Conservation (phyloP, 2,888 invertebrate genomes). For the Lasius fuliginosus region DNA sequence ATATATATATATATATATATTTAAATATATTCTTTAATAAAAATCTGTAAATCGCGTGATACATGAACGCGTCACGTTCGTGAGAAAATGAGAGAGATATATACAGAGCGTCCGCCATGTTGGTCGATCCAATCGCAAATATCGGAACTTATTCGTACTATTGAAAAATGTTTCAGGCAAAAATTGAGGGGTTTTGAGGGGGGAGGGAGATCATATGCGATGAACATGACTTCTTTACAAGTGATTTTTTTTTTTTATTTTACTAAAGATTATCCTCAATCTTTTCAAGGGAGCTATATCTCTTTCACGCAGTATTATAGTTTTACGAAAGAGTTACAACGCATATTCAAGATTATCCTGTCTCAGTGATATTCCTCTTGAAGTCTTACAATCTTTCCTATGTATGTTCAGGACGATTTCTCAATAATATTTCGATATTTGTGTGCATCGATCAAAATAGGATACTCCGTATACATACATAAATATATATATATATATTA, state of each 20-base stretch:
- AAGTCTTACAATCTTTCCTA: neutral
- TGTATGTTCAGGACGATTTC: neutral
- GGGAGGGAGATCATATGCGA: too few relatives aligned
- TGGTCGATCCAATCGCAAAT: neutral
- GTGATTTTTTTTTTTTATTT: neutral
- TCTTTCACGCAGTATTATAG: neutral
- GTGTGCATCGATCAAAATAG: neutral
- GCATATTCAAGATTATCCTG: neutral
- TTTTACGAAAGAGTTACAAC: neutral
- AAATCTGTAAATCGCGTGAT: conserved; percentile 29
- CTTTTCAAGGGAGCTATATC: neutral
- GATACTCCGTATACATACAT: neutral
- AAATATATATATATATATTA: conserved; percentile 16
- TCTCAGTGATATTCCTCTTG: neutral
- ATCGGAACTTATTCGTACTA: neutral
- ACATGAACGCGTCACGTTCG: conserved; percentile 20
- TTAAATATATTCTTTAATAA: conserved; percentile 57
- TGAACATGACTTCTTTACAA: neutral
- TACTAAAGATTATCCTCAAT: neutral
- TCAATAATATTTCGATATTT: neutral
- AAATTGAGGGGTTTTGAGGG: neutral
- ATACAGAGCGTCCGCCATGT: neutral
- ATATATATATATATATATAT: conserved; percentile 45
- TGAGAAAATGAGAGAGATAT: neutral
- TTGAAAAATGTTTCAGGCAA: neutral